phyloP scores from a whole-genome alignment of 2,888 invertebrate genomes.

The Mesochorus sp. region DNA sequence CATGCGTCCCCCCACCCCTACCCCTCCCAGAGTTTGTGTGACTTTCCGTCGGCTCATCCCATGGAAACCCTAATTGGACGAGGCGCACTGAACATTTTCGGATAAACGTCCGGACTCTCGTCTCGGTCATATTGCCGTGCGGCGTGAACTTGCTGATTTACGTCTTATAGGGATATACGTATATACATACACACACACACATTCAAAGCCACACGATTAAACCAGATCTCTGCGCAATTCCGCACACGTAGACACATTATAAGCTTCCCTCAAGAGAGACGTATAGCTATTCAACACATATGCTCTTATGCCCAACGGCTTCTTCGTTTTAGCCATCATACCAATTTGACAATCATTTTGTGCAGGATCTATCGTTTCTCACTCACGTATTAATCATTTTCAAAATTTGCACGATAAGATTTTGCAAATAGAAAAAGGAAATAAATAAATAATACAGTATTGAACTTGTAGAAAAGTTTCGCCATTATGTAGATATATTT shows the following conservation, averaged over 20 bases:
- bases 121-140: slow-evolving; percentile 3
- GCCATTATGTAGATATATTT: no score
- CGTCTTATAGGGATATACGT: slow-evolving; percentile 56
- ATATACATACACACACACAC: no score
- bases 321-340: slow-evolving; percentile 24
- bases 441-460: no score
- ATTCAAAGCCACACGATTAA: slow-evolving; percentile 54
- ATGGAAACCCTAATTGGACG: slow-evolving; percentile 61
- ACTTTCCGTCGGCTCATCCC: slow-evolving; percentile 57
- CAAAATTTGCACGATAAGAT: no score
- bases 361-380: no score
- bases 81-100: slow-evolving; percentile 59
- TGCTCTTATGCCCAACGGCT: slow-evolving; percentile 15
- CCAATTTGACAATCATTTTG: no score
- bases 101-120: slow-evolving; percentile 52
- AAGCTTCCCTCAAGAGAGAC: slow-evolving; percentile 1
- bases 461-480: no score
- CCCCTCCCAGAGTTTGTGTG: slow-evolving; percentile 7
- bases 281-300: slow-evolving; percentile 25
- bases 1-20: not conserved
- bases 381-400: no score
- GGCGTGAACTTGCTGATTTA: slow-evolving; percentile 53
- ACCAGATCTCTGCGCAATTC: slow-evolving; percentile 56
- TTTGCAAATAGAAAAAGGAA: no score
- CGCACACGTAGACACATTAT: slow-evolving; percentile 24